phyloP scores from a whole-genome alignment of 2,888 invertebrate species.

The Marronus borbonicus region DNA sequence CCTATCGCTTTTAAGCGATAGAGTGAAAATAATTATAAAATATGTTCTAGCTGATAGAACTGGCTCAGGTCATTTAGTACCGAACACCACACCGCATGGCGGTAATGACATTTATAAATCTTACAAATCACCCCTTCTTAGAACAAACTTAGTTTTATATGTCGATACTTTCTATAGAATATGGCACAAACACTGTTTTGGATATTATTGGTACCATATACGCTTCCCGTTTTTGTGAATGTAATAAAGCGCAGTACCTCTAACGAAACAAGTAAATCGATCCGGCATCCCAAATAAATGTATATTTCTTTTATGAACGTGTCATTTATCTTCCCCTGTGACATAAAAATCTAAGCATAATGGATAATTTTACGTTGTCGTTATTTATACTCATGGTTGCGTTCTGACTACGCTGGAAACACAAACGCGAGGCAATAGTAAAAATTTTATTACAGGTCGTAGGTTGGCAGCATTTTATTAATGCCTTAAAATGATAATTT shows the following conservation, averaged over 20 bases:
- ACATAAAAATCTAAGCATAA: constrained; percentile 34
- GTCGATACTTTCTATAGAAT: no score
- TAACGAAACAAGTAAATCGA: constrained; percentile 22
- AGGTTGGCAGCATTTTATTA: constrained; percentile 22
- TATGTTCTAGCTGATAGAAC: no score
- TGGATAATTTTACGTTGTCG: constrained; percentile 39
- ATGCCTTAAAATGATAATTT: constrained; percentile 25
- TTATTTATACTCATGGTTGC: constrained; percentile 39
- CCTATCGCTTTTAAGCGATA: no score
- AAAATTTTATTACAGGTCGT: constrained; percentile 25
- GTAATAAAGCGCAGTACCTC: background rate
- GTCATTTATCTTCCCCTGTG: constrained; percentile 32
- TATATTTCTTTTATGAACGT: constrained; percentile 32
- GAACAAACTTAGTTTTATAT: no score
- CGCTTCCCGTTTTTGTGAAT: no score
- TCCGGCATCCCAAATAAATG: constrained; percentile 17
- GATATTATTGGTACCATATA: no score
- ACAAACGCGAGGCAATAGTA: constrained; percentile 29
- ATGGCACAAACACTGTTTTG: no score
- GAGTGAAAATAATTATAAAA: no score
- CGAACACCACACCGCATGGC: no score
- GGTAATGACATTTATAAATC: no score
- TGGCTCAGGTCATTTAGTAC: no score
- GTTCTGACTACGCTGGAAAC: constrained; percentile 24
- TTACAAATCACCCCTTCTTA: no score